These are phyloP conservation scores for Gadopsis bispinosus DNA, from an alignment of 2,797 vertebrate genomes.

Conservation along the genomic window DNA sequence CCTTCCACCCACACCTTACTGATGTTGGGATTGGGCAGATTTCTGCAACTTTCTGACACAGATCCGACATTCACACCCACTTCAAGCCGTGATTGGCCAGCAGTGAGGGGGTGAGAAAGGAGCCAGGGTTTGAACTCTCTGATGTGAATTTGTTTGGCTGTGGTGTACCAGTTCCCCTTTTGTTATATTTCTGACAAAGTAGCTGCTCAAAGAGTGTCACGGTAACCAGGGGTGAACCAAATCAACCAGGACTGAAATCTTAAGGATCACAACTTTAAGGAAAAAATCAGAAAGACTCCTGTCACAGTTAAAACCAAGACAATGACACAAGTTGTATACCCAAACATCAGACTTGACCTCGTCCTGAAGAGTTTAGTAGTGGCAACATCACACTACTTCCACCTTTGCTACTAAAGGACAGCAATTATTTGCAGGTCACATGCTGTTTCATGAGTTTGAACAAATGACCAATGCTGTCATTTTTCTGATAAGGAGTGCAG, in stretches of 20 bases:
- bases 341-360: background rate
- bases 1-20: background rate
- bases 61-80: no score
- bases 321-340: no score
- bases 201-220: background rate
- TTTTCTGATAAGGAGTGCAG: background rate
- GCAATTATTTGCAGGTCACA: background rate
- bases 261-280: background rate
- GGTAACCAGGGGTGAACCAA: background rate
- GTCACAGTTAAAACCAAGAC: background rate
- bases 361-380: background rate
- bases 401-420: background rate
- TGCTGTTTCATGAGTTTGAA: conserved; percentile 5
- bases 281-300: background rate
- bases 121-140: no score
- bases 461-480: background rate
- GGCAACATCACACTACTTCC: background rate
- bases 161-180: background rate
- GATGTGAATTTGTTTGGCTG: background rate
- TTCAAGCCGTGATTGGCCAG: no score
- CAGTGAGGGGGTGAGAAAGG: no score
- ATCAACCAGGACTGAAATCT: background rate
- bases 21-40: no score
- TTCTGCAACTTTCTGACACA: no score
- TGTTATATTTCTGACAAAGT: background rate